Conservation (phyloP, 2,797 vertebrate species). For the Anguilla obscura region DNA sequence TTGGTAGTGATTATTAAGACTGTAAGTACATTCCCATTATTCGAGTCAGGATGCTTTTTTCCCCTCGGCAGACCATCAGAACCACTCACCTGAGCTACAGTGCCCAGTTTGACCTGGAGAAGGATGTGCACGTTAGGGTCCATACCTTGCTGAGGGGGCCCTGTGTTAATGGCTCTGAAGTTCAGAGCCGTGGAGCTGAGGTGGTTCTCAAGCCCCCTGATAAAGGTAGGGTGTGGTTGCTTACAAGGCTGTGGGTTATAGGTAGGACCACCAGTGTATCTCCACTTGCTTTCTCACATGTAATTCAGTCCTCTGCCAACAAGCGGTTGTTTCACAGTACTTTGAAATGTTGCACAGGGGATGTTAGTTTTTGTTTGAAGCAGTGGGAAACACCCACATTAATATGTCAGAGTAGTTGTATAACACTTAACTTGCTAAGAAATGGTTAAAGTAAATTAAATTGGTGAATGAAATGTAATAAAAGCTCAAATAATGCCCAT, state of each 20-base stretch:
- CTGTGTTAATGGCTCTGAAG: slow-evolving; percentile 57
- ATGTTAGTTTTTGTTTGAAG: too few relatives aligned
- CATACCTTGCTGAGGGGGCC: slow-evolving; percentile 64
- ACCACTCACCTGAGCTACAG: slow-evolving; percentile 45
- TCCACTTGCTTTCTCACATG: too few relatives aligned
- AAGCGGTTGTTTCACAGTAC: too few relatives aligned
- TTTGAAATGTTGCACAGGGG: too few relatives aligned
- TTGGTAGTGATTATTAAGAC: too few relatives aligned
- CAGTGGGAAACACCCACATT: too few relatives aligned
- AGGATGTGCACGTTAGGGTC: slow-evolving; percentile 61
- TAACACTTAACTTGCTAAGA: too few relatives aligned
- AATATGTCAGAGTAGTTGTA: too few relatives aligned
- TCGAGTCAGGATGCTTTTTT: background rate
- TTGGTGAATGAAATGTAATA: too few relatives aligned
- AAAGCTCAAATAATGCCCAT: too few relatives aligned
- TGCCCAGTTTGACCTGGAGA: slow-evolving; percentile 70
- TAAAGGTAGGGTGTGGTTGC: background rate
- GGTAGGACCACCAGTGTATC: too few relatives aligned
- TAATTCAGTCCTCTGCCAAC: background rate
- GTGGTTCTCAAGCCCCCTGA: slow-evolving; percentile 56
- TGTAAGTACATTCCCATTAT: background rate
- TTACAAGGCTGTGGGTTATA: background rate
- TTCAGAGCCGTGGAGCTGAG: slow-evolving; percentile 52
- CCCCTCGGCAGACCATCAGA: slow-evolving; percentile 58
- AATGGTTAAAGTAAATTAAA: too few relatives aligned